phyloP scores from a whole-genome alignment of 2,888 invertebrate species.

The Leucophenga montana region DNA sequence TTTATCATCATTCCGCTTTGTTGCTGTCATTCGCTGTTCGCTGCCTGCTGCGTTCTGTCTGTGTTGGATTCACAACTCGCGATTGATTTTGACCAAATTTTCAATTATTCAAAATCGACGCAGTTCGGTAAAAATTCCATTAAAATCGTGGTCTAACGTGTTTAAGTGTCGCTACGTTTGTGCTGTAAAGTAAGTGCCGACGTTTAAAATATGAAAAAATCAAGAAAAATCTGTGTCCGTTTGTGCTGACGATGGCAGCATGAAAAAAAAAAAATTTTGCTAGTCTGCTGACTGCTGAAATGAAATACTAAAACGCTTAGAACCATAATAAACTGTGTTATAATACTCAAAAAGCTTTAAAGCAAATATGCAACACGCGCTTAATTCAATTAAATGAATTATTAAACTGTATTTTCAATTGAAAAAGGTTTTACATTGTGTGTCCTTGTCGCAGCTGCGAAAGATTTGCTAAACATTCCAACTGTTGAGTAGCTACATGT shows the following conservation, averaged over 20 bases:
- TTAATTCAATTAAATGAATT: too few species aligned
- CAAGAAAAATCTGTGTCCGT: background rate
- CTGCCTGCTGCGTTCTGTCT: background rate
- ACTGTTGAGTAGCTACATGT: background rate
- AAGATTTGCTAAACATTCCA: too few species aligned
- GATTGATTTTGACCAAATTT: constrained; percentile 53
- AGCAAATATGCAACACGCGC: too few species aligned
- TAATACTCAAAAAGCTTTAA: background rate
- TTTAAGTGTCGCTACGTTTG: background rate
- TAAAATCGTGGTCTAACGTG: constrained; percentile 12
- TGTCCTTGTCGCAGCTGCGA: background rate
- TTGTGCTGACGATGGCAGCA: background rate
- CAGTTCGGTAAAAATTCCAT: background rate
- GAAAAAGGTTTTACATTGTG: background rate
- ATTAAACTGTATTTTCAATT: too few species aligned
- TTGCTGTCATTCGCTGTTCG: constrained; percentile 73
- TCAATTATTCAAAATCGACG: constrained; percentile 7
- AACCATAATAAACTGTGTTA: background rate
- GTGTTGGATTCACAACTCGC: constrained; percentile 45
- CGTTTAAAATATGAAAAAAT: background rate
- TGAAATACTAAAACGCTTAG: background rate
- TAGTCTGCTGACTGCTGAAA: background rate
- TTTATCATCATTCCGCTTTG: constrained; percentile 70
- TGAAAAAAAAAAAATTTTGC: background rate
- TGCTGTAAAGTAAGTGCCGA: background rate